phyloP scores from a whole-genome alignment of 2,113 vertebrate species.

The Nannospalax galili region DNA sequence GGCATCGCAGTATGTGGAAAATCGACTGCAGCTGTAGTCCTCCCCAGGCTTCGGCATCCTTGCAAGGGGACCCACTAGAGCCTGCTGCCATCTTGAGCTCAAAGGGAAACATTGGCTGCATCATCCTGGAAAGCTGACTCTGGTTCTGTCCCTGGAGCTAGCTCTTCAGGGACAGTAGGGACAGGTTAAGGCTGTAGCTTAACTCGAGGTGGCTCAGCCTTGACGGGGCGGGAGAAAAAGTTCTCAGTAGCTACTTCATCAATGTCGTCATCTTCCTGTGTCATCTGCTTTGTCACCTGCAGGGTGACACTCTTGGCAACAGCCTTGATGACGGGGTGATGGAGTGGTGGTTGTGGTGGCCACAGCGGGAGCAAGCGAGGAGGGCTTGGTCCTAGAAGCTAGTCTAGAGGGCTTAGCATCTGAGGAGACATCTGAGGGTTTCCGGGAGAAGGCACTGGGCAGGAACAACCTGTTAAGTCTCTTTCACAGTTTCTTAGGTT shows the following conservation, averaged over 20 bases:
- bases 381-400: constrained; percentile 81
- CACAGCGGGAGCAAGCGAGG: constrained; percentile 68
- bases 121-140: constrained; percentile 87
- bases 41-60: constrained; percentile 74
- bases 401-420: constrained; percentile 83
- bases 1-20: constrained; percentile 79
- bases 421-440: constrained; percentile 71
- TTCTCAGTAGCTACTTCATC: constrained; percentile 94
- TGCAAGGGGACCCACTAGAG: constrained; percentile 81
- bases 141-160: constrained; percentile 85
- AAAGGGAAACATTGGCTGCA: constrained; percentile 92
- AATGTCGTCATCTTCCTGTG: constrained; percentile 93
- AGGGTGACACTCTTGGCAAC: constrained; percentile 96
- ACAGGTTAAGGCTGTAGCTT: constrained; percentile 84
- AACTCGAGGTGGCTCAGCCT: constrained; percentile 81
- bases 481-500: constrained; percentile 94
- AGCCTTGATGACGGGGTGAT: constrained; percentile 97
- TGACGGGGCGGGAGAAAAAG: constrained; percentile 95
- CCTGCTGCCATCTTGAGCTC: constrained; percentile 90
- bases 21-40: constrained; percentile 82
- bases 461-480: constrained; percentile 90
- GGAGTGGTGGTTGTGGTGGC: constrained; percentile 86
- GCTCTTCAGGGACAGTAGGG: constrained; percentile 80
- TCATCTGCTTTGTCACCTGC: constrained; percentile 95
- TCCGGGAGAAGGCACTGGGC: constrained; percentile 90